These are phyloP conservation scores for Macrocentrus cingulum DNA, from an alignment of 1,140 invertebrate genomes.

Conservation along the genomic window DNA sequence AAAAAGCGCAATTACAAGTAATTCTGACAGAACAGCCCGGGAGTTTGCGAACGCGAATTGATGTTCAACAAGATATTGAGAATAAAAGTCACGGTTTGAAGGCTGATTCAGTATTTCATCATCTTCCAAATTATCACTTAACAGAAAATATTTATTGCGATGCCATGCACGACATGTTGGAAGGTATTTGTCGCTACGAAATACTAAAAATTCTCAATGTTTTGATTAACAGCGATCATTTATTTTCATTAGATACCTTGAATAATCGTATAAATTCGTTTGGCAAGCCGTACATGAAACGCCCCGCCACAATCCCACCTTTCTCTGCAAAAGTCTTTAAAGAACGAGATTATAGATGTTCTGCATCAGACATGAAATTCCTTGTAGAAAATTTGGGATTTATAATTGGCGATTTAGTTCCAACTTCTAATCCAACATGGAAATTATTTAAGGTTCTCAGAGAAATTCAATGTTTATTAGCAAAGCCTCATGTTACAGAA, in stretches of 20 bases:
- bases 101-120: slow-evolving; percentile 18
- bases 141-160: slow-evolving; percentile 6
- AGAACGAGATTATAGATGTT: no score
- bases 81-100: slow-evolving; percentile 13
- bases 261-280: background rate
- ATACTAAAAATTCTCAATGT: slow-evolving; percentile 15
- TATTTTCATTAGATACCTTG: slow-evolving; percentile 13
- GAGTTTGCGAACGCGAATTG: no score
- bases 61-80: no score
- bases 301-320: no score
- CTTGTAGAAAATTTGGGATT: no score
- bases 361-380: no score
- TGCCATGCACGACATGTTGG: slow-evolving; percentile 18
- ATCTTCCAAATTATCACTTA: slow-evolving; percentile 7
- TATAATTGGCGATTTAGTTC: slow-evolving; percentile 14
- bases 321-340: no score
- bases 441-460: slow-evolving; percentile 8
- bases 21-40: no score
- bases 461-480: slow-evolving; percentile 14
- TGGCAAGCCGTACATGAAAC: no score
- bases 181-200: slow-evolving; percentile 14
- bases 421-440: slow-evolving; percentile 9
- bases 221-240: slow-evolving; percentile 11
- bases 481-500: background rate
- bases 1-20: no score